A percentile compares a stretch with the other conserved stretches of the same genome.
phyloP scores from a whole-genome alignment of 2,888 invertebrate genomes.

The Polydesmus complanatus region DNA sequence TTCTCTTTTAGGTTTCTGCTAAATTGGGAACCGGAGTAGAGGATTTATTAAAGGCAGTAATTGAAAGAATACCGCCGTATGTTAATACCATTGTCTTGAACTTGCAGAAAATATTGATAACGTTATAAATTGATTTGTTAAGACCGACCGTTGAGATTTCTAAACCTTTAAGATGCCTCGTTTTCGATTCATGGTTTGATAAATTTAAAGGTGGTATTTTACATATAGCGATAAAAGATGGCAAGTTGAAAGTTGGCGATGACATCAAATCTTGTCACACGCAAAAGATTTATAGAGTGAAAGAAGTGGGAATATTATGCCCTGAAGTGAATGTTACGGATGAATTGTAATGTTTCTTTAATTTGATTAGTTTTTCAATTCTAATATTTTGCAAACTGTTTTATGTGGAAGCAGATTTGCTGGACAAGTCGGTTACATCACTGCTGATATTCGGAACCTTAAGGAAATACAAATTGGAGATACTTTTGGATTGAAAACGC shows the following conservation, averaged over 20 bases:
- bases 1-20: constrained; percentile 54
- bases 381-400: not conserved
- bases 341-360: constrained; percentile 42
- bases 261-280: constrained; percentile 54
- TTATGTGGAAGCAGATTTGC: constrained; percentile 39
- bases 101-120: not conserved
- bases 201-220: constrained; percentile 47
- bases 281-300: constrained; percentile 61
- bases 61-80: constrained; percentile 57
- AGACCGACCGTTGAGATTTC: constrained; percentile 29
- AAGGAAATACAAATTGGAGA: constrained; percentile 64
- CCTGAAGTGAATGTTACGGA: constrained; percentile 55
- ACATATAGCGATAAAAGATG: constrained; percentile 41
- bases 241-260: constrained; percentile 56
- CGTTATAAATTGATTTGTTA: constrained; percentile 7
- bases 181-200: constrained; percentile 92
- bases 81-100: constrained; percentile 16
- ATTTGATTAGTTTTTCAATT: not conserved
- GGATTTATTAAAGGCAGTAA: constrained; percentile 58
- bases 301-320: constrained; percentile 59
- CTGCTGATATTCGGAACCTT: constrained; percentile 60
- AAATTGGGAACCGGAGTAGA: constrained; percentile 76
- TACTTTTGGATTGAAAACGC: constrained; percentile 46
- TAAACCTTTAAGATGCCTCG: constrained; percentile 56
- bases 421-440: constrained; percentile 86